phyloP scores from a whole-genome alignment of 2,113 vertebrate genomes.

The Stomatorhinus ivindoensis region DNA sequence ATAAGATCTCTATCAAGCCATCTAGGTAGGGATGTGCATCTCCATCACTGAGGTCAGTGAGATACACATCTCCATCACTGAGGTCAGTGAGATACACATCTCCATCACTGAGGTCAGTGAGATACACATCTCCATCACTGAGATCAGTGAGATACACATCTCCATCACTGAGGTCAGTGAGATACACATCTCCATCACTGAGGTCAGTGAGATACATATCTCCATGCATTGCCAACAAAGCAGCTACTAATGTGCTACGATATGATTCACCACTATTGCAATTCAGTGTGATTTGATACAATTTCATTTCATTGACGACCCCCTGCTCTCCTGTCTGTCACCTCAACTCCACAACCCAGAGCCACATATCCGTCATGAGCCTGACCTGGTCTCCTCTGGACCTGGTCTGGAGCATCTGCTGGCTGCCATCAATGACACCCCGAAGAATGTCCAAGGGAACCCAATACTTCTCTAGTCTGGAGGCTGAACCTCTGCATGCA shows the following conservation, averaged over 20 bases:
- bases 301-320: background rate
- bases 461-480: conserved; percentile 10
- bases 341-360: background rate
- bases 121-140: no score
- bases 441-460: conserved; percentile 18
- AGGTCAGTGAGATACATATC: no score
- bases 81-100: no score
- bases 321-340: background rate
- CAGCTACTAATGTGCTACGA: background rate
- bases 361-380: background rate
- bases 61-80: background rate
- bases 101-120: no score
- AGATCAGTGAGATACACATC: no score
- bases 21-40: background rate
- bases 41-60: no score
- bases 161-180: no score
- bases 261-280: no score
- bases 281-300: no score
- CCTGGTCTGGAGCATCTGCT: background rate
- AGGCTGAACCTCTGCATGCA: conserved; percentile 21
- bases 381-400: background rate
- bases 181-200: no score
- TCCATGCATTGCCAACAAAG: no score
- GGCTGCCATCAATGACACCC: conserved; percentile 13
- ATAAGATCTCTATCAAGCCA: background rate